Base-by-base conservation (phyloP, 2,113 vertebrate genomes). In the Sardina pilchardus region DNA sequence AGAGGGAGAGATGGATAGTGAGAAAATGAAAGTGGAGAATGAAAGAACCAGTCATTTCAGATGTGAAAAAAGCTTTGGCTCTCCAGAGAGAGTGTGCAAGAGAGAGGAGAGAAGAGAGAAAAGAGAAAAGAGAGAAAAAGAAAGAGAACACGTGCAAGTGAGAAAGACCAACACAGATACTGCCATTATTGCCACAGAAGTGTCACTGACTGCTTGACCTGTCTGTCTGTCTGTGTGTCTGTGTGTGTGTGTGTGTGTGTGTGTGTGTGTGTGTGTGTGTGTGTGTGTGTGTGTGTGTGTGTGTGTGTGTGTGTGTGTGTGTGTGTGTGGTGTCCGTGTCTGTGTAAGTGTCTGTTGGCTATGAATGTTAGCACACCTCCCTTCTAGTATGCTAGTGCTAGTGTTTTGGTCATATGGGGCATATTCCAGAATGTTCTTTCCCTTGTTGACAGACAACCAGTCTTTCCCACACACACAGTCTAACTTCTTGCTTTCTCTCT, bases 381-480 rank as follows among this genome's bases (percentile, higher is more conserved):
- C 26, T 67, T 30, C 26, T 59, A 53, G 24, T 9, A 63, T 26
- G 63, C 26, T 0, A 17, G 14, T 26, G 63, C 26, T 4, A 17
- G 14, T 78, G 71, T 78, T 30, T 78, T 78, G 71, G 71, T 34
- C 71, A 36, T 34, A 78, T 78, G 63, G 30, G 34, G 34, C 36
- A 78, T 78, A 34, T 78, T 78, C 34, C 71, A 78, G 71, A 78
- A 78, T 78, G 34, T 71, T 4, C 50, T 53, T 53, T 53, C 50
- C 63, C 26, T 71, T 71, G 63, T 30, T 71, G 63, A 71, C 63
- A 71, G 63, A 34, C 63, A 71, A 34, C n/a, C 63, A 30, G 63
- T 14, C n/a, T 30, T 48, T 42, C 42, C 45, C 84, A 59, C 75
- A 85, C 78, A 81, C 78, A 81, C 43, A 53, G 30, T 83, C 34